Percentiles rank a stretch among this genome's conserved stretches.
These are phyloP conservation scores for Alligator mississippiensis DNA, from an alignment of 2,113 vertebrate genomes.

Conservation along the genomic window DNA sequence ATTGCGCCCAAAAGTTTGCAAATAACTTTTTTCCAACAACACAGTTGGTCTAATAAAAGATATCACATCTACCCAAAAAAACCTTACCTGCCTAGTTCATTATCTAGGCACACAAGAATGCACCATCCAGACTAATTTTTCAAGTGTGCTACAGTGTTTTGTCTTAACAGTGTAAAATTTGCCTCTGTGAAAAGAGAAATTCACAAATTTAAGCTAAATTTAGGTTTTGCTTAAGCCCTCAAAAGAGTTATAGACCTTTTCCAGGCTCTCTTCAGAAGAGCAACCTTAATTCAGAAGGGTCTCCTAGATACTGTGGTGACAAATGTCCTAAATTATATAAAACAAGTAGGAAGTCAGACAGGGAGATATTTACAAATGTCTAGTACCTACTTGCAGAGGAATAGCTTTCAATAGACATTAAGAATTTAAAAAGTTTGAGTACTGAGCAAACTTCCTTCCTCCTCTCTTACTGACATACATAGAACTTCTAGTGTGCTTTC, in stretches of 20 bases:
- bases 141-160: background rate
- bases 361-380: background rate
- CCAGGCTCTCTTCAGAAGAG: background rate
- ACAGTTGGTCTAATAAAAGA: no score
- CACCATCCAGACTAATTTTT: background rate
- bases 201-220: fast-evolving
- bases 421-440: background rate
- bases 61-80: no score
- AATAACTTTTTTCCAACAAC: no score
- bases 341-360: background rate
- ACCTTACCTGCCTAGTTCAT: background rate
- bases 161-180: background rate
- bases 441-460: fast-evolving
- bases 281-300: background rate
- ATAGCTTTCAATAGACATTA: background rate
- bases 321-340: background rate
- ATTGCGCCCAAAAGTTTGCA: no score
- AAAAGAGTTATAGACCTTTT: fast-evolving
- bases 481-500: background rate
- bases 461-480: no score
- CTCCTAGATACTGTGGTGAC: background rate
- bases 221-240: background rate
- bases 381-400: background rate
- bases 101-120: background rate
- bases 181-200: background rate